Evolutionary conservation across 2,888 invertebrate genomes (phyloP), one percentile per base, ranked within the genome.

Genomic region (Oithona nana): DNA sequence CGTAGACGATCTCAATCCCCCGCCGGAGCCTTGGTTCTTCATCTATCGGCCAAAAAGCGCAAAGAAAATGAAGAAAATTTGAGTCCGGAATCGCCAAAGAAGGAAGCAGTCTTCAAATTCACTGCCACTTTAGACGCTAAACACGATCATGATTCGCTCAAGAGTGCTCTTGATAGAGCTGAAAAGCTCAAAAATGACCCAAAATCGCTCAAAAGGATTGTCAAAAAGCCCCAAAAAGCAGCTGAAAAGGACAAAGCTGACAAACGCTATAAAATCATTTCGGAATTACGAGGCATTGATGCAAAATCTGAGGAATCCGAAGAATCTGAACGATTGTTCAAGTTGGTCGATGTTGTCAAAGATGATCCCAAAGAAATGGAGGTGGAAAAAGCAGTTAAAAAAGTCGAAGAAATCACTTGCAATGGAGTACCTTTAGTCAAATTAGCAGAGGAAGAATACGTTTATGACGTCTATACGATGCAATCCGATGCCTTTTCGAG

Each of bases 351-450:
- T 39, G 8, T 39, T 39, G 39, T 39, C 39, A 39, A 39, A 39
- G 39, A 39, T 16, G 83, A 86, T 69, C 80, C 81, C 64, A 80
- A 88, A 70, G 82, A 82, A 67, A 86, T 85, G 72, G 84, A 95
- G 75, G 81, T 82, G 66, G 86, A 28, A 51, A 20, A 28, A 4
- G 68, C 76, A 75, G 75, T 75, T 13, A 71, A 71, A 24, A 77
- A 75, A 69, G 72, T 77, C 28, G 77, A 77, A 71, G 92, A 94
- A 39, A 39, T 54, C 6, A 24, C 54, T 22, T 54, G 54, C 54
- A 54, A 54, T 54, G 54, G 54, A 3, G 24, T 24, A 16, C 24
- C 26, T 20, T 2, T 54, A 11, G 26, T 24, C 24, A 20, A 26
- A 3, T 3, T 24, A 24, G 24, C 22, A 24, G 51, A 51, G 6